phyloP scores from a whole-genome alignment of 2,113 vertebrate genomes.

The Syngnathus scovelli region DNA sequence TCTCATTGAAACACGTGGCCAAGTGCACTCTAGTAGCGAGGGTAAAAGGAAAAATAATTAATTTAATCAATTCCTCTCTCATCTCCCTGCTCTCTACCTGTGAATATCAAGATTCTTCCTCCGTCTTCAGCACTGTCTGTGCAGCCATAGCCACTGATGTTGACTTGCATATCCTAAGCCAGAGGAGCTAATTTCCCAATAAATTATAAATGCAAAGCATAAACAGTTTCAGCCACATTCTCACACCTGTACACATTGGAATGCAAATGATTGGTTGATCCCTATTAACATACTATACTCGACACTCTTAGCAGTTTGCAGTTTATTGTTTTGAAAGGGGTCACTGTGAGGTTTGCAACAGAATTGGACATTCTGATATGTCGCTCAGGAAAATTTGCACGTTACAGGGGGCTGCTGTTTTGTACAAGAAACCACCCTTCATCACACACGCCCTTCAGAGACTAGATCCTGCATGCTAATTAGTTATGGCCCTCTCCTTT shows the following conservation, averaged over 20 bases:
- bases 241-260: not conserved
- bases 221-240: not conserved
- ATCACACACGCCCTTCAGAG: conserved; percentile 36
- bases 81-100: too few species aligned
- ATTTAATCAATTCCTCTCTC: too few species aligned
- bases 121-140: too few species aligned
- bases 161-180: too few species aligned
- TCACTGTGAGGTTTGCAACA: not conserved
- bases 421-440: conserved; percentile 26
- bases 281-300: not conserved
- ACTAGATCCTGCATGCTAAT: conserved; percentile 72
- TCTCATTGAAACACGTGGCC: too few species aligned
- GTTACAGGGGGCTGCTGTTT: conserved; percentile 36
- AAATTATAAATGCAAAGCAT: not conserved
- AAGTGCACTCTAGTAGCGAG: too few species aligned
- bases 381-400: not conserved
- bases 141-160: too few species aligned
- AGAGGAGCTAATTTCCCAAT: too few species aligned
- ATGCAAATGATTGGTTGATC: not conserved
- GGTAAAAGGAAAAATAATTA: too few species aligned
- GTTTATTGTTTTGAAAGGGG: not conserved
- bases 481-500: conserved; percentile 58
- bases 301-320: not conserved
- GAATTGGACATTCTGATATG: not conserved
- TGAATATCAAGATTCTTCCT: too few species aligned